Conservation (phyloP, 2,797 vertebrate species). For the Coreius guichenoti region DNA sequence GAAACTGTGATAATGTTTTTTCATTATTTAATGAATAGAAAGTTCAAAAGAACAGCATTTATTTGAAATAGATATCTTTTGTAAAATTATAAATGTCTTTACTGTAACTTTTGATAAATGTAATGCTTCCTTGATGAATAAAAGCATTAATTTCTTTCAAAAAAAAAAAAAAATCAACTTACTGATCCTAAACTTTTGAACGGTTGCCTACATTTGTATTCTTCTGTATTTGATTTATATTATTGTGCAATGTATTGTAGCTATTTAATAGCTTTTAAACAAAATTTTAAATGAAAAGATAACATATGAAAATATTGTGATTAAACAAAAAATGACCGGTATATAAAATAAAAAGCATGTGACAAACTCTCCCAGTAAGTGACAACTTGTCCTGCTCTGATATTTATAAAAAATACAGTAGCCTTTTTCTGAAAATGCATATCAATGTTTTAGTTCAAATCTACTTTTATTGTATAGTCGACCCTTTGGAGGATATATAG, state of each 20-base stretch:
- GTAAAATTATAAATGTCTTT: neutral
- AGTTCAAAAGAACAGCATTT: no score
- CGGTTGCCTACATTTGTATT: neutral
- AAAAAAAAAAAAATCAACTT: neutral
- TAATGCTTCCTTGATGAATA: neutral
- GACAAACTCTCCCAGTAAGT: neutral
- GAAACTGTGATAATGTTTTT: no score
- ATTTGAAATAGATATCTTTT: neutral
- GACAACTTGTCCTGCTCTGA: neutral
- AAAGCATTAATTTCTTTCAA: neutral
- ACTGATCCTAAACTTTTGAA: neutral
- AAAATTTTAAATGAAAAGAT: neutral
- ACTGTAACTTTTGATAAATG: neutral
- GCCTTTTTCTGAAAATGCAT: neutral
- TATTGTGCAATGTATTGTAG: neutral
- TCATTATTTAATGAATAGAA: no score
- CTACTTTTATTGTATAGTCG: neutral
- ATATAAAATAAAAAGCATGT: neutral
- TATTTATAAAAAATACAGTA: neutral
- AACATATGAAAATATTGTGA: neutral
- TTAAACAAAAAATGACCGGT: neutral
- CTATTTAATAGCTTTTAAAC: neutral
- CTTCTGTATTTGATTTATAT: neutral
- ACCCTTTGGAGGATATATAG: neutral
- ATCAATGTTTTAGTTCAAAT: constrained; percentile 1